These are phyloP conservation scores for Orthosia incerta DNA, from an alignment of 2,888 invertebrate genomes.

Conservation along the genomic window DNA sequence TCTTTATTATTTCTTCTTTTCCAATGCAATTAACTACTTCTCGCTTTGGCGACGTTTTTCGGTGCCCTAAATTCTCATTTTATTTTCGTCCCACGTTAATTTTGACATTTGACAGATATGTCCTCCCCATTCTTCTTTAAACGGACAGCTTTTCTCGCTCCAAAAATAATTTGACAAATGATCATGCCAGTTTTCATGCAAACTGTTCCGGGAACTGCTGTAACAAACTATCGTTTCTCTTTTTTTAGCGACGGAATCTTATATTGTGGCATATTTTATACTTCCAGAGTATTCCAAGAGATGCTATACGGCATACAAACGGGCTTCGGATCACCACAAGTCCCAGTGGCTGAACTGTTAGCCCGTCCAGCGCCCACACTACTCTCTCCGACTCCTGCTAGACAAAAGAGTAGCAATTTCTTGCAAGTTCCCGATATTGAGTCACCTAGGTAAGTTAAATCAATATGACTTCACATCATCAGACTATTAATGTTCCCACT, in stretches of 20 bases:
- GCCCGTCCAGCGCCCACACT: constrained; percentile 96
- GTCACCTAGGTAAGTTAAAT: constrained; percentile 91
- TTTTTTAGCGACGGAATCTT: not conserved
- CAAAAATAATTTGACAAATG: constrained; percentile 39
- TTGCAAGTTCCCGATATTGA: constrained; percentile 97
- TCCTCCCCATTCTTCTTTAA: constrained; percentile 20
- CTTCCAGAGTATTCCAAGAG: constrained; percentile 95
- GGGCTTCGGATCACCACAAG: constrained; percentile 98
- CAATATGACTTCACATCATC: no score
- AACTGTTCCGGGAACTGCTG: constrained; percentile 2
- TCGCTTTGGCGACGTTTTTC: not conserved
- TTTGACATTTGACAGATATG: constrained; percentile 30
- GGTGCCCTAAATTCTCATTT: not conserved
- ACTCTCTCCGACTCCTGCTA: constrained; percentile 96
- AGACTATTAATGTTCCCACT: no score
- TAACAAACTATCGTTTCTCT: not conserved
- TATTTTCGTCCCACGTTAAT: constrained; percentile 17
- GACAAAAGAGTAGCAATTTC: constrained; percentile 97
- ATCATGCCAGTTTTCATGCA: not conserved
- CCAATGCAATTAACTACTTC: not conserved
- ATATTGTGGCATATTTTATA: not conserved
- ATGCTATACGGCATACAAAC: constrained; percentile 98
- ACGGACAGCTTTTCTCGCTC: constrained; percentile 1
- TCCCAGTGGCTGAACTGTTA: constrained; percentile 96
- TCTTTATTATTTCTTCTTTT: not conserved